A percentile compares a stretch with the other conserved stretches of the same genome.
phyloP scores from a whole-genome alignment of 2,888 invertebrate species.

The Dicycla oo region DNA sequence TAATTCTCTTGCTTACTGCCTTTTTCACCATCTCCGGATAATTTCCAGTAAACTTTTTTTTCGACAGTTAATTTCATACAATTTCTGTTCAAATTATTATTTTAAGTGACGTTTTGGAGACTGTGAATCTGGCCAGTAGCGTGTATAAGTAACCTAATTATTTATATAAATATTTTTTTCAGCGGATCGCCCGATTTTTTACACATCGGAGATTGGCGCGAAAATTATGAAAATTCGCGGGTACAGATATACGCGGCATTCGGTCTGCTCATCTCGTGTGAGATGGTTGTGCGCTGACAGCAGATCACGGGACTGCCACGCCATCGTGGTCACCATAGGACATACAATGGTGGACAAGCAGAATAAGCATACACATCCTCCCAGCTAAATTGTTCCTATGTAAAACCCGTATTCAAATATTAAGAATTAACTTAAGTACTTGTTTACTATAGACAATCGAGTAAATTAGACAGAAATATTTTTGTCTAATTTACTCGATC shows the following conservation, averaged over 20 bases:
- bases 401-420: slow-evolving; percentile 29
- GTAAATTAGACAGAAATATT: background rate
- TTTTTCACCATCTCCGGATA: background rate
- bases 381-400: slow-evolving; percentile 65
- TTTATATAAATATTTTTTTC: background rate
- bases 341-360: slow-evolving; percentile 81
- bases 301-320: slow-evolving; percentile 80
- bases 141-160: background rate
- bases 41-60: background rate
- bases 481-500: too few species aligned
- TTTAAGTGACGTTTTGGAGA: background rate
- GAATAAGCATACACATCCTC: slow-evolving; percentile 83
- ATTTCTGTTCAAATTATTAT: background rate
- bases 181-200: slow-evolving; percentile 83
- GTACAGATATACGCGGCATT: slow-evolving; percentile 84
- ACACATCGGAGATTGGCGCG: slow-evolving; percentile 83
- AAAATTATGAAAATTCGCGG: slow-evolving; percentile 84
- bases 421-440: background rate
- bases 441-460: background rate
- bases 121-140: background rate
- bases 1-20: background rate
- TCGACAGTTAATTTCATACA: background rate
- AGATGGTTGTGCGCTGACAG: slow-evolving; percentile 86
- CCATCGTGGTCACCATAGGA: slow-evolving; percentile 85
- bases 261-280: slow-evolving; percentile 85